A percentile compares a stretch with the other conserved stretches of the same genome.
These are phyloP conservation scores for Sander lucioperca DNA, from an alignment of 2,113 vertebrate species.

Conservation along the genomic window DNA sequence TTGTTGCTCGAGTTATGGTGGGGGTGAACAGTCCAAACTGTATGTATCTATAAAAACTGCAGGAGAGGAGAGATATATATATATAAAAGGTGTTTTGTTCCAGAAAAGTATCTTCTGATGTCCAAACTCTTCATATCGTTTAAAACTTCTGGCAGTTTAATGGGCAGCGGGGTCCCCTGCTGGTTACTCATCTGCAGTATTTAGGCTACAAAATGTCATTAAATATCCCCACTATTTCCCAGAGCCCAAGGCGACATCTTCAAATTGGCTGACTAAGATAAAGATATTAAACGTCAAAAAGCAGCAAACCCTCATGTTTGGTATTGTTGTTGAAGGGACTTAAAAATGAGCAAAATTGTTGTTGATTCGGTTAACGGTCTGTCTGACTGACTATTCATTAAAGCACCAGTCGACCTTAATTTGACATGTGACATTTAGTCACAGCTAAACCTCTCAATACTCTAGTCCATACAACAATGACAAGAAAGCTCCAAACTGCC, in stretches of 20 bases:
- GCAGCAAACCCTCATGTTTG: neutral
- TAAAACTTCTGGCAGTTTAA: constrained; percentile 2
- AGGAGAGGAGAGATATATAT: constrained; percentile 37
- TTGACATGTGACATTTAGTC: neutral
- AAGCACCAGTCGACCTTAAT: neutral
- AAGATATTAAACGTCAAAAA: neutral
- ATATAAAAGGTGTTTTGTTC: constrained; percentile 42
- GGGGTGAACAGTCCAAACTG: constrained; percentile 6
- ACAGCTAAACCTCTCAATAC: neutral
- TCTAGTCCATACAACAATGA: neutral
- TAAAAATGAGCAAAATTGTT: neutral
- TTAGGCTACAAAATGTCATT: neutral
- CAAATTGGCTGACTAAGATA: neutral
- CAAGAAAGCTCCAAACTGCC: neutral
- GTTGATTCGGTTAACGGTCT: neutral
- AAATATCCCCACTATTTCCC: neutral
- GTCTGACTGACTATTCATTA: neutral
- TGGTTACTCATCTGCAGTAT: neutral
- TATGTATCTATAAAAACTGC: constrained; percentile 4
- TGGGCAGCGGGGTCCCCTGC: neutral
- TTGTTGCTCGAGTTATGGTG: neutral
- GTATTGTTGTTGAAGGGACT: neutral
- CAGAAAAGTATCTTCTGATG: constrained; percentile 16
- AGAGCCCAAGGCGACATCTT: neutral
- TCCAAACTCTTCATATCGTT: constrained; percentile 20